Conservation (phyloP, 2,888 invertebrate genomes). For the Epistrophe grossulariae region DNA sequence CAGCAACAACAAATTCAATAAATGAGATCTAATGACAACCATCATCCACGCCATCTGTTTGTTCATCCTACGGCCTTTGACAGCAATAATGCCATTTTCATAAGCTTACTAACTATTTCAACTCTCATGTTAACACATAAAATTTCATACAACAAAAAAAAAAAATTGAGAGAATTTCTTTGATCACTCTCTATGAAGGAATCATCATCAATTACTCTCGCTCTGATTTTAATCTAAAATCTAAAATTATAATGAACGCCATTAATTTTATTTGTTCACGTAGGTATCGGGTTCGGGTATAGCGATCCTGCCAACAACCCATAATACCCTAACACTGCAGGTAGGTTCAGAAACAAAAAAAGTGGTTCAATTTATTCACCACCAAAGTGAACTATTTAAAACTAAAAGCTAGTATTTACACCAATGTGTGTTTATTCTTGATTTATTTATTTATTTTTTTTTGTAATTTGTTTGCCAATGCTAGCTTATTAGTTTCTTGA, state of each 20-base stretch:
- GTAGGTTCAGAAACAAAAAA: conserved; percentile 72
- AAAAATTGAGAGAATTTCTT: neutral
- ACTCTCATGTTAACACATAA: conserved; percentile 4
- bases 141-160: neutral
- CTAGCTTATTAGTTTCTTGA: conserved; percentile 38
- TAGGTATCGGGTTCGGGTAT: conserved; percentile 78
- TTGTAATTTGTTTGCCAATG: conserved; percentile 23
- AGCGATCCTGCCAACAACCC: conserved; percentile 78
- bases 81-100: neutral
- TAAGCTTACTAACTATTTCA: conserved; percentile 16
- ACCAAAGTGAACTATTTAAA: conserved; percentile 24
- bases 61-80: neutral
- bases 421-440: conserved; percentile 4
- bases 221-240: neutral
- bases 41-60: neutral
- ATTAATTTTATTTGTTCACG: conserved; percentile 74
- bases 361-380: conserved; percentile 10
- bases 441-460: conserved; percentile 17
- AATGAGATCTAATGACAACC: neutral
- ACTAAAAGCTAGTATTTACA: conserved; percentile 31
- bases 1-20: neutral
- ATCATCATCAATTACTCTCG: conserved; percentile 14
- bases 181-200: neutral
- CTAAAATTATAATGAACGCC: conserved; percentile 54
- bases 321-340: conserved; percentile 77